A percentile compares a stretch with the other conserved stretches of the same genome.
phyloP scores from a whole-genome alignment of 2,113 vertebrate genomes.

The Prunella fulvescens region DNA sequence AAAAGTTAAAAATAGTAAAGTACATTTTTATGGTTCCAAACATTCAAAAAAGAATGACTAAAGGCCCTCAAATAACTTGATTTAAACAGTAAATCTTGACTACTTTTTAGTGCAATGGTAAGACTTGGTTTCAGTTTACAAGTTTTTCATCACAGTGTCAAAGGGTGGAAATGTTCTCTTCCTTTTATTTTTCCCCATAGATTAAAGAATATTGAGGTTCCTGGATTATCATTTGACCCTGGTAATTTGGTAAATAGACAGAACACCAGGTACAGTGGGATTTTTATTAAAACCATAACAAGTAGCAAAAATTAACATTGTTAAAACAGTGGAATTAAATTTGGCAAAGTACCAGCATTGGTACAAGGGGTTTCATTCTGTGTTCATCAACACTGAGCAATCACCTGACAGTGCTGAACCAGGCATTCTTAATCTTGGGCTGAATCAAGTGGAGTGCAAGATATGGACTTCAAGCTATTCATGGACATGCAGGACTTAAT shows the following conservation, averaged over 20 bases:
- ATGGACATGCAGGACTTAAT: neutral
- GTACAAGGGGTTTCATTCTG: neutral
- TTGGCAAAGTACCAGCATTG: neutral
- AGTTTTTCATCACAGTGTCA: neutral
- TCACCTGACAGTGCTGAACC: neutral
- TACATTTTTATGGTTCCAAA: neutral
- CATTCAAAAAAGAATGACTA: neutral
- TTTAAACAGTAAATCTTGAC: neutral
- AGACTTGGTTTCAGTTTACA: neutral
- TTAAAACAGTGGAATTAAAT: neutral
- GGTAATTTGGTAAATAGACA: neutral
- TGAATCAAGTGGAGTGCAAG: neutral
- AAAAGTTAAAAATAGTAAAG: neutral
- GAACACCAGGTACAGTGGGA: neutral
- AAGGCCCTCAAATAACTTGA: neutral
- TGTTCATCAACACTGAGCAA: neutral
- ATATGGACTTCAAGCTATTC: neutral
- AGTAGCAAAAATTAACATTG: neutral
- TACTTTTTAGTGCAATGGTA: neutral
- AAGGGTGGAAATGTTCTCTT: neutral
- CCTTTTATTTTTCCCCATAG: neutral
- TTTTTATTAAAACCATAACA: neutral
- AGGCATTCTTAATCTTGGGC: neutral
- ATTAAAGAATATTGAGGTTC: neutral
- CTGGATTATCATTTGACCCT: neutral